Base-by-base conservation (phyloP, 2,888 invertebrate genomes). In the Chydorus sphaericus region DNA sequence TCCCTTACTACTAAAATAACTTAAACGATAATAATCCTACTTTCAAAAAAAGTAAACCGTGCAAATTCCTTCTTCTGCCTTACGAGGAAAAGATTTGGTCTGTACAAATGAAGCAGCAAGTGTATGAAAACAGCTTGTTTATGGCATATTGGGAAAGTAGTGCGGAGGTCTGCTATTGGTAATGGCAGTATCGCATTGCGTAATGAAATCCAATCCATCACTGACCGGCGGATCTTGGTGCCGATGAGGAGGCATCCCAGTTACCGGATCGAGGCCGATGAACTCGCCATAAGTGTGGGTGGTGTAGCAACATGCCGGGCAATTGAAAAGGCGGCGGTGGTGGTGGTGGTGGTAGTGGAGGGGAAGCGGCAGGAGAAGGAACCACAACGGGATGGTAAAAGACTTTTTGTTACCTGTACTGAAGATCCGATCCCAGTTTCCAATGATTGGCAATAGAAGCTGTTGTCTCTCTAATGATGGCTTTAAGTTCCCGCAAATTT, bases 151-250 rank as follows among this genome's bases (percentile, higher is more conserved):
- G 26, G 26, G 18, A 26, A 36, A 52, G n/a, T 23, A 26, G 36
- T 36, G 52, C 52, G 36, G 31, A 18, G 33, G 52, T 10, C 36
- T 26, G 18, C 33, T 11, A 28, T 33, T 31, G n/a, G 52, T 33
- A n/a, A n/a, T n/a, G n/a, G n/a, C 18, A 52, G 23, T 37, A 52
- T 36, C 33, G 36, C 23, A 18, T 36, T 23, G 18, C 52, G 33
- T 7, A 37, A 52, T 20, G 52, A 33, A n/a, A 52, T 52, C 52
- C 52, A 52, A 20, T 33, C 31, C 52, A 52, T 36, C 3, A 37
- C 52, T n/a, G n/a, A n/a, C n/a, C 10, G 31, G 23, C 8, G 52
- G 52, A 36, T 52, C 52, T 20, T 52, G 52, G 16, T 31, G 26
- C 52, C 52, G 36, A 16, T 31, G 33, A 33, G 52, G 52, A n/a